Base-by-base conservation (phyloP, 2,888 invertebrate species). In the Oxytorus armatus region DNA sequence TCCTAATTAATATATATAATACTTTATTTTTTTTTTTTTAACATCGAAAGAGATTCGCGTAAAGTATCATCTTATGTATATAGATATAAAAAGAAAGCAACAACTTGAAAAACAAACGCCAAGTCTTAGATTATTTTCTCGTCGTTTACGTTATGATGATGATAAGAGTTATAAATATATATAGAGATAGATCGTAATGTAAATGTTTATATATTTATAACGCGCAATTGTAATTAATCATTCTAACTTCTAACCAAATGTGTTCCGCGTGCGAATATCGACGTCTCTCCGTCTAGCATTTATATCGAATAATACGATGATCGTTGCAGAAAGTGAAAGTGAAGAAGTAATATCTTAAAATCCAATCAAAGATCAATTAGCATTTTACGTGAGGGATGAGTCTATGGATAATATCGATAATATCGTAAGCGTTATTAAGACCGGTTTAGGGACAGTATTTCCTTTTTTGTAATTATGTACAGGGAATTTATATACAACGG, bases 391-490 rank as follows among this genome's bases (percentile, higher is more conserved):
- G 69, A 53, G 18, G 36, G 57, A 76, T 70, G 53, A 55, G 42
- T 39, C 36, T n/a, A n/a, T n/a, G n/a, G n/a, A n/a, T n/a, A n/a
- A n/a, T n/a, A n/a, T 63, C 51, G 49, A 69, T 77, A 72, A 70
- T 70, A 76, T 55, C 80, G 78, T 63, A 81, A 49, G 59, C 72
- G 61, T 82, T 81, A 84, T 70, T 81, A 69, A 82, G 75, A 80
- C 68, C 84, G 86, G 86, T 86, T 87, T 84, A 83, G 87, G 87
- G 85, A 83, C 80, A 82, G 70, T 82, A 84, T 83, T 75, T 42
- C 33, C 42, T 42, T 69, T 61, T 63, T 85, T 88, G 88, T 88
- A 88, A 88, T 88, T 86, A 88, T 88, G 88, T 88, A 87, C 86
- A 88, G 86, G 84, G 84, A 86, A 86, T 65, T 70, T 66, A 82